Conservation (phyloP, 2,888 invertebrate genomes). For the Platycheirus albimanus region DNA sequence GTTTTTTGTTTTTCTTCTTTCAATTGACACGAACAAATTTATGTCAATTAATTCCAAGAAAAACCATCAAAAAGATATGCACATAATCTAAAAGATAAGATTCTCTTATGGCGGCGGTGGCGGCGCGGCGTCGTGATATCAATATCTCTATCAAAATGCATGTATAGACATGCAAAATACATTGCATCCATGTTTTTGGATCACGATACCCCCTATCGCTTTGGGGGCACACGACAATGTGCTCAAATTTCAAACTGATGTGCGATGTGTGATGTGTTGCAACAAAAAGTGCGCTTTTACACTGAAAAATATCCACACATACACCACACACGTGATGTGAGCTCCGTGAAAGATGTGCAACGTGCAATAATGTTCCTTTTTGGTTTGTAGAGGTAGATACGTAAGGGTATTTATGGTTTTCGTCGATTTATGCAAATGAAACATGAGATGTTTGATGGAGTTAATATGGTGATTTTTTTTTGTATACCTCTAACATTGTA, state of each 20-base stretch:
- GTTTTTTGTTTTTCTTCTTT: too few relatives aligned
- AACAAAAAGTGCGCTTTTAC: conserved; percentile 12
- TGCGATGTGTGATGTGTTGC: conserved; percentile 17
- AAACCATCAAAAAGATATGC: conserved; percentile 30
- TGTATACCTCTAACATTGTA: conserved; percentile 6
- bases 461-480: conserved; percentile 54
- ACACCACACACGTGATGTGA: conserved; percentile 32
- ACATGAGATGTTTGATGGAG: conserved; percentile 67
- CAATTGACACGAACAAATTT: conserved; percentile 31
- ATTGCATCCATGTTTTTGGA: conserved; percentile 51
- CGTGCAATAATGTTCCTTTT: conserved; percentile 37
- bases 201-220: conserved; percentile 55
- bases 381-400: too few relatives aligned
- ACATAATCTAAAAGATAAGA: conserved; percentile 9
- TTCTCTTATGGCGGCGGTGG: too few relatives aligned
- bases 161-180: conserved; percentile 36
- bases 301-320: not conserved
- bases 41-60: conserved; percentile 33
- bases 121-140: too few relatives aligned
- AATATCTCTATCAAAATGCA: conserved; percentile 17
- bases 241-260: conserved; percentile 66
- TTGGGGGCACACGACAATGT: conserved; percentile 55
- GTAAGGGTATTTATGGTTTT: too few relatives aligned
- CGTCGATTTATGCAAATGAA: conserved; percentile 73
- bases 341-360: conserved; percentile 49